Evolutionary conservation across 2,113 vertebrate genomes (phyloP).

Genomic region (Anser cygnoides): DNA sequence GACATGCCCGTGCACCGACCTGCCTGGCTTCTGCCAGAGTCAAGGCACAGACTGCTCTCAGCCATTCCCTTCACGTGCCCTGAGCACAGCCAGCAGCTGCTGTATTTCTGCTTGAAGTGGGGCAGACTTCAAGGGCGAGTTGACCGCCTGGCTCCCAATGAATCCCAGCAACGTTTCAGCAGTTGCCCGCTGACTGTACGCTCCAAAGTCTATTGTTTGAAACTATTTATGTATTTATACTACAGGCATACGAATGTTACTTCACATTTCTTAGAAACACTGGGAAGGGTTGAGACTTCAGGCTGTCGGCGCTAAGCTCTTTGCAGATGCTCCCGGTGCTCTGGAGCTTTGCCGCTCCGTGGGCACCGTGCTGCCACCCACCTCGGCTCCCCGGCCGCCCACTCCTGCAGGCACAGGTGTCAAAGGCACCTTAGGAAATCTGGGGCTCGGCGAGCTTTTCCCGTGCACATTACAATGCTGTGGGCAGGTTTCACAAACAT

Average conservation of each 20-base stretch:
- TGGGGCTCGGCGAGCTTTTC: neutral
- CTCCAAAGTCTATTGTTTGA: neutral
- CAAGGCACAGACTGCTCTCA: neutral
- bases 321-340: neutral
- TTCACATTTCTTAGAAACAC: neutral
- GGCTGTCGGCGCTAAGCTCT: neutral
- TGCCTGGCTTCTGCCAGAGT: neutral
- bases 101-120: neutral
- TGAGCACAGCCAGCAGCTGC: neutral
- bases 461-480: neutral
- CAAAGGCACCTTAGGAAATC: neutral
- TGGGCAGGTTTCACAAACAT: neutral
- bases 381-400: fast-evolving
- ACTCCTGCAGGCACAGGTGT: neutral
- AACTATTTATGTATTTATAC: slow-evolving; percentile 62
- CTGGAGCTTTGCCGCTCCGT: fast-evolving
- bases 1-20: neutral
- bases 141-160: neutral
- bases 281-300: neutral
- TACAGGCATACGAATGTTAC: neutral
- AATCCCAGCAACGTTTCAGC: neutral
- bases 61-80: neutral
- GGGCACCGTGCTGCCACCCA: fast-evolving
- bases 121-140: neutral
- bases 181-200: neutral